Evolutionary conservation across 2,888 invertebrate genomes (phyloP).

Genomic region (Crocallis elinguaria): DNA sequence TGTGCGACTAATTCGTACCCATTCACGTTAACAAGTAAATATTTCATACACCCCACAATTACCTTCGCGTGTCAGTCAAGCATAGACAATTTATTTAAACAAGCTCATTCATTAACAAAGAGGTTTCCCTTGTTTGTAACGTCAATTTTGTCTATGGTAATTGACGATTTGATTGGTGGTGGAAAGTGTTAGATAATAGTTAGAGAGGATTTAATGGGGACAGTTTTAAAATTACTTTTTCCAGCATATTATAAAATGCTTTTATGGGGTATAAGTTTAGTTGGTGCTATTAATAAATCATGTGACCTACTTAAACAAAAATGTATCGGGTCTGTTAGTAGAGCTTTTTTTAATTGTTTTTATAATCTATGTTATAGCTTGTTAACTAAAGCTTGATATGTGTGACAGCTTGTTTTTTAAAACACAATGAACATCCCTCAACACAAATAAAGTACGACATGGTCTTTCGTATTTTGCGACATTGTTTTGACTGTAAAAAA

Average conservation of each 20-base stretch:
- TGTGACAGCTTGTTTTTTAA: no score
- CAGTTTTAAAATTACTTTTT: not conserved
- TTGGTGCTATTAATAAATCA: no score
- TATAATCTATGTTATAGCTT: no score
- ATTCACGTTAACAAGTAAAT: slow-evolving; percentile 35
- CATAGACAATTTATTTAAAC: slow-evolving; percentile 51
- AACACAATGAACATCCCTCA: no score
- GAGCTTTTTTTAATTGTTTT: no score
- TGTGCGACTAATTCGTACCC: not conserved
- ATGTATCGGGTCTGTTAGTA: no score
- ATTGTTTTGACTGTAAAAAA: no score
- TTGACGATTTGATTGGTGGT: slow-evolving; percentile 50
- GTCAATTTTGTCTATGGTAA: slow-evolving; percentile 45
- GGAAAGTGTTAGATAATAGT: slow-evolving; percentile 27
- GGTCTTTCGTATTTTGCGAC: no score
- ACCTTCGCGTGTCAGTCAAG: slow-evolving; percentile 42
- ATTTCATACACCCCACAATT: slow-evolving; percentile 43
- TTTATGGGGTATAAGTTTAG: not conserved
- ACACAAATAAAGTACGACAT: no score
- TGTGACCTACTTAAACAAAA: no score
- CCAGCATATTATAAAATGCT: not conserved
- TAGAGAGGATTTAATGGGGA: slow-evolving; percentile 12
- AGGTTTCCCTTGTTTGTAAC: slow-evolving; percentile 58
- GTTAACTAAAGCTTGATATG: no score
- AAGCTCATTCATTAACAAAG: slow-evolving; percentile 61